Base-by-base conservation (phyloP, 2,888 invertebrate species). In the Melikaiella ostensackeni region DNA sequence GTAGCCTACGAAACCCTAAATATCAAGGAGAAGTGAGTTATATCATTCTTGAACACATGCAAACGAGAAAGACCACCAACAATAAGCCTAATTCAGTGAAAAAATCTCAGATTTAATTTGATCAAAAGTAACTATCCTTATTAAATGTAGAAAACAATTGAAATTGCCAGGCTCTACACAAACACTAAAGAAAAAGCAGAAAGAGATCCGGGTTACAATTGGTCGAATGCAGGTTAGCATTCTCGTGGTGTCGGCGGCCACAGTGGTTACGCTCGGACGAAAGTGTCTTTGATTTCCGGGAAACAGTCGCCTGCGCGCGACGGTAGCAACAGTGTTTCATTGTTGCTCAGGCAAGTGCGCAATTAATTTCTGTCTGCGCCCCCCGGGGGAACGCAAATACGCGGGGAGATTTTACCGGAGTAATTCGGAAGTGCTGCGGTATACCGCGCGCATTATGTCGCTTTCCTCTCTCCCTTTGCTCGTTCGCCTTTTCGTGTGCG, bases 371-470 rank as follows among this genome's bases (percentile, higher is more conserved):
- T 85, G 86, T 85, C 87, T 83, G 85, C 79, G 84, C 84, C 84
- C 84, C 80, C 8, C 84, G 84, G 83, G 87, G 85, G 85, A 86
- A 86, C 87, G 89, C 87, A 87, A 88, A 88, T 88, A 88, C 86
- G 85, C 86, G 84, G 86, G 85, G 86, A 87, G 87, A 88, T 90
- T 89, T 88, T 85, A 85, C 84, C 82, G 84, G 86, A 88, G 86
- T 88, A 88, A 90, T 90, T 89, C 87, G 87, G 86, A 89, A 90
- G 87, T 89, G 86, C 85, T 86, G 88, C 84, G 89, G 89, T 88
- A 83, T 87, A 88, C 89, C 89, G 84, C 88, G 84, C 85, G 85
- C 89, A 88, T 89, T 88, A 89, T 88, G 88, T 86, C 85, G 84
- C 87, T 84, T 86, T 86, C 84, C 86, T 82, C 83, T 80, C 76